Evolutionary conservation across 2,797 vertebrate species (phyloP), one percentile per base, ranked within the genome.

Genomic region (Ctenopoma kingsleyae): DNA sequence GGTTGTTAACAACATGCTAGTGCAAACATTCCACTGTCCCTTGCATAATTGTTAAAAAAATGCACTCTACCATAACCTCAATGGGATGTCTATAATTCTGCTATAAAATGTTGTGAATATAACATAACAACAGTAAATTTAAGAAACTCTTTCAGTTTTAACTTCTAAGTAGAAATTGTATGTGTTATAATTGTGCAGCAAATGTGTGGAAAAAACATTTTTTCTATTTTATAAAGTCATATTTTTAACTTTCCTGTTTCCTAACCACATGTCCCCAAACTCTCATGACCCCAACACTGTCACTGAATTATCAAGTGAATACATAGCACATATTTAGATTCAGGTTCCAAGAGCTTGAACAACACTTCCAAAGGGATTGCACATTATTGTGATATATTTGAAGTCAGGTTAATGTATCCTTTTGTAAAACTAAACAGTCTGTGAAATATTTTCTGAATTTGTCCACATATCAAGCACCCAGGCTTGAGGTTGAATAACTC

Each of bases 1-100:
- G 23, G 76, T 54, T 79, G 71, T 75, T 72, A 71, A 71, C 60
- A 76, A 70, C 71, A 78, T 62, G 46, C 54, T 16, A 44, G 54
- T 75, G 59, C 62, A 87, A 84, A 84, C 67, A 20, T 65, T 57
- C 55, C 47, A 59, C 49, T 70, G 30, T 32, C 30, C 30, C 73
- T 61, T 68, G 72, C 75, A 67, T 44, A 53, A 44, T 74, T 70
- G 68, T 43, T 73, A 77, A 12, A 58, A 55, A 44, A 78, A n/a
- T n/a, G n/a, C n/a, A n/a, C 8, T 60, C 7, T 15, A 3, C 49
- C 44, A 36, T 32, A 16, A 2, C 32, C 19, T 20, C 12, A 15
- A 55, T 43, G 27, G 35, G 16, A 25, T 22, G 5, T 38, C 11
- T 27, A 9, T 6, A 15, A 10, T n/a, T 40, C 27, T n/a, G 46